Evolutionary conservation across 2,888 invertebrate genomes (phyloP), one percentile per base, ranked within the genome.

Genomic region (Rotaria magnacalcarata): DNA sequence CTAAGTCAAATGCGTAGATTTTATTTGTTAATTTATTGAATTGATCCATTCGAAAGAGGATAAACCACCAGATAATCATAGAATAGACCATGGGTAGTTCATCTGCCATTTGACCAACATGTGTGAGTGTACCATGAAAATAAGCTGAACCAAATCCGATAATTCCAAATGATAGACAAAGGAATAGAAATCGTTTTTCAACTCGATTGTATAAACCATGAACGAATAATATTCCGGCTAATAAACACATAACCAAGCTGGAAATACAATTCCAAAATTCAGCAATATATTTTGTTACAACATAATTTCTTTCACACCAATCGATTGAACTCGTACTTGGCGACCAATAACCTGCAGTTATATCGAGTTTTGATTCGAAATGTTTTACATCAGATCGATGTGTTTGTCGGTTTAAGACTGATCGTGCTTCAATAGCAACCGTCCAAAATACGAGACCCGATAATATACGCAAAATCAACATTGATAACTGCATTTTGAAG

Each of bases 261-360:
- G 58, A 58, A 58, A 58, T 58, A n/a, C 58, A 58, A 58, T 58
- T 58, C 58, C 58, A 58, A n/a, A 58, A 58, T 58, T 58, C 58
- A 19, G 58, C 58, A 58, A 58, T 58, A 58, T 58, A 58, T 4
- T 58, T 11, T 21, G 58, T 58, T 58, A 58, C 58, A 7, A n/a
- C 58, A n/a, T 58, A 58, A 58, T 58, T 58, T n/a, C 58, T 11
- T 58, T 58, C 58, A n/a, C 58, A 58, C 58, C 58, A 58, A 58
- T 58, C 58, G 19, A 58, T 58, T 21, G 58, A n/a, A 7, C 58
- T 58, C 0, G 58, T 58, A n/a, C 58, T 58, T 8, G 58, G 58
- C 19, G 58, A 58, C 58, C 58, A 58, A 58, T 58, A 58, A 21
- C 58, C 58, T 58, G 19, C 21, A 7, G 21, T 58, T 8, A 19